Evolutionary conservation across 2,113 vertebrate species (phyloP), one percentile per base, ranked within the genome.

Genomic region (Platycercus adscitus): DNA sequence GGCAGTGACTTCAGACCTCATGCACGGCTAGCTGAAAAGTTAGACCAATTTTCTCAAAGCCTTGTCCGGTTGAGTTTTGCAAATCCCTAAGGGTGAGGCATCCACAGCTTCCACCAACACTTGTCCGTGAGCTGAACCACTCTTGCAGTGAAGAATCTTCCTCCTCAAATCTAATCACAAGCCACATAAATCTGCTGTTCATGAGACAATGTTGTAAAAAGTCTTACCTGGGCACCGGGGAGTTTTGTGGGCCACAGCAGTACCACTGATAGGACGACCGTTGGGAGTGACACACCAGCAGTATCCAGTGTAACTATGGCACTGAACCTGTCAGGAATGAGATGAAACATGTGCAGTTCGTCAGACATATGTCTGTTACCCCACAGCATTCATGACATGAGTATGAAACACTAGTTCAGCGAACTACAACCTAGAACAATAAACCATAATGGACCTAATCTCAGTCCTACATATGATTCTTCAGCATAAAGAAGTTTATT

Each of bases 231-330:
- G 99, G 81, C 99, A 99, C 52, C 98, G 96, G 23, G 99, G 99
- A n/a, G 99, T 99, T 98, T 99, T 99, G 98, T 99, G 99, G 91
- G 99, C 99, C 96, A 99, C 99, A 6, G 99, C 99, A 16, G 99
- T 99, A 91, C 99, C 99, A 17, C 99, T 99, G 96, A 99, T 98
- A 21, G 99, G 99, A 78, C 99, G 98, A 12, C 99, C 99, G 8
- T 98, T 99, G 81, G 99, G 98, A 7, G 98, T 99, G 81, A 99
- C 99, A 49, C 99, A 99, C 99, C 99, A 99, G 93, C 99, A 99
- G 97, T 99, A 99, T 37, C 99, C 99, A 8, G 99, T 99, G 97
- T 99, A 99, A 97, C 99, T 99, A 85, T 99, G 99, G 91, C 99
- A 99, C 96, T 99, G 99, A 86, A 99, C 98, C 99, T 99, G 97